Conservation (phyloP, 1,140 invertebrate species). For the Cheumatopsyche charites region DNA sequence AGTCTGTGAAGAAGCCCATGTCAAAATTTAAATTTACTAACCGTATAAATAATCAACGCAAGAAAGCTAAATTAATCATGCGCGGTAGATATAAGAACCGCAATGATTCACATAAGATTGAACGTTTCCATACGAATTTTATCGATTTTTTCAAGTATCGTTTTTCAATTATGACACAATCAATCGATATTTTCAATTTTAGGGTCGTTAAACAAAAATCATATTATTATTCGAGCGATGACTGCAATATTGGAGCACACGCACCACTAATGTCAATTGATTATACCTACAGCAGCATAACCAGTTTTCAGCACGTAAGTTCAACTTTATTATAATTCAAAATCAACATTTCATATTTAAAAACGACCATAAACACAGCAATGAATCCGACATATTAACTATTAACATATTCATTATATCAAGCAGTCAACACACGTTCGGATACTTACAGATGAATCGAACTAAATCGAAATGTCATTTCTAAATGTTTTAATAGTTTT, state of each 20-base stretch:
- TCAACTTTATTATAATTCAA: constrained; percentile 1
- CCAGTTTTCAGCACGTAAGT: neutral
- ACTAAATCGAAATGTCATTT: too few species aligned
- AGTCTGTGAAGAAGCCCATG: neutral
- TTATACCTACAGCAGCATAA: neutral
- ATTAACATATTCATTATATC: too few species aligned
- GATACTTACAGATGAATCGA: too few species aligned
- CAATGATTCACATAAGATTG: neutral
- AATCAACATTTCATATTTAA: neutral
- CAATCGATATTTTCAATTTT: too few species aligned
- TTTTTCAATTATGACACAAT: too few species aligned
- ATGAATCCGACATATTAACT: too few species aligned
- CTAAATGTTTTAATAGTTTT: too few species aligned
- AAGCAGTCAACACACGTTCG: too few species aligned
- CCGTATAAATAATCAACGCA: constrained; percentile 6
- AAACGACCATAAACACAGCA: too few species aligned
- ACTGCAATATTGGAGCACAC: neutral
- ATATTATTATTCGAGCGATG: neutral
- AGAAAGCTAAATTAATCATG: constrained; percentile 15
- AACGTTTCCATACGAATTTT: neutral
- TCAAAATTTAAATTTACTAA: constrained; percentile 9
- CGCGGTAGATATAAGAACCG: neutral
- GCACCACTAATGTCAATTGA: constrained; percentile 7
- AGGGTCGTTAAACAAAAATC: too few species aligned
- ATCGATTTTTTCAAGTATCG: too few species aligned